phyloP scores from a whole-genome alignment of 2,888 invertebrate genomes.

The Scelioninae gen. 2 region DNA sequence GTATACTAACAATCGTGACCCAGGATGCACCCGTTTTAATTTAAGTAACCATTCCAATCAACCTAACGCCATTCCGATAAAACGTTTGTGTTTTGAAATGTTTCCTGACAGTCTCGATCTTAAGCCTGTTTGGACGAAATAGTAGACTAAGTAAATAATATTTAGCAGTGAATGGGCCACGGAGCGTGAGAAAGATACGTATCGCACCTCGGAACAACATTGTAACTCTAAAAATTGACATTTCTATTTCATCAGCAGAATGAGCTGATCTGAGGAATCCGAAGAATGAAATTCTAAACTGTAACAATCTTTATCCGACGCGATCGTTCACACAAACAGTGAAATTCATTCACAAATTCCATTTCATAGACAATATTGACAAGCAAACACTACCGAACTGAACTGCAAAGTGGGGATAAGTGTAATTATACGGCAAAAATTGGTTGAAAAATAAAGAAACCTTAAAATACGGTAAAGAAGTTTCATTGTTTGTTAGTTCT shows the following conservation, averaged over 20 bases:
- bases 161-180: conserved; percentile 36
- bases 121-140: conserved; percentile 44
- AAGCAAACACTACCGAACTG: no score
- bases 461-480: no score
- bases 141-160: conserved; percentile 43
- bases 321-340: no score
- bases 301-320: conserved; percentile 33
- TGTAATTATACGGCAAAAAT: no score
- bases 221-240: conserved; percentile 44
- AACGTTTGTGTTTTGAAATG: conserved; percentile 41
- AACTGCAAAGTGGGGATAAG: no score
- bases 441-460: no score
- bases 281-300: conserved; percentile 42
- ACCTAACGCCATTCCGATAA: conserved; percentile 30
- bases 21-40: no score
- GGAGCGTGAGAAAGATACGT: conserved; percentile 52
- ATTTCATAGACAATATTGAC: no score
- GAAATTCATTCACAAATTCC: no score
- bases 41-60: no score
- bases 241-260: conserved; percentile 45
- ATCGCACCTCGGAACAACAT: conserved; percentile 40
- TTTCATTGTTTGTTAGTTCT: no score
- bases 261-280: conserved; percentile 37
- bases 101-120: conserved; percentile 6
- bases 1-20: no score